Conservation (phyloP, 2,797 vertebrate species). For the Arrhamphus sclerolepis region DNA sequence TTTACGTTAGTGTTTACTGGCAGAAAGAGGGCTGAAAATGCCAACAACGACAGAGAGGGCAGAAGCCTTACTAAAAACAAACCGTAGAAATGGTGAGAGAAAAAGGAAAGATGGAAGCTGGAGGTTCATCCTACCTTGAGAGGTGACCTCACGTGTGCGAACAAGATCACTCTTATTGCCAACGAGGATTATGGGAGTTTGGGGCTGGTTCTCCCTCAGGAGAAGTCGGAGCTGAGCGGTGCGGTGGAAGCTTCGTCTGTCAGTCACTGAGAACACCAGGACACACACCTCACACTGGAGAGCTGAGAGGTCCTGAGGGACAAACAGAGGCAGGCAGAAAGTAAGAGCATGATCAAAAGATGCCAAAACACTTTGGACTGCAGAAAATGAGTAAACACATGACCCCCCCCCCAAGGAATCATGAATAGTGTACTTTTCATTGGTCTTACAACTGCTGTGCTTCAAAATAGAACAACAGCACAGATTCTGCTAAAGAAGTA, state of each 20-base stretch:
- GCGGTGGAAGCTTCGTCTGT: constrained; percentile 86
- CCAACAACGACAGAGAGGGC: constrained; percentile 13
- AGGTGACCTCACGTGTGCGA: constrained; percentile 84
- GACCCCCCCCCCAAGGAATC: background rate
- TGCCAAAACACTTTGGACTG: background rate
- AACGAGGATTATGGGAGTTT: constrained; percentile 88
- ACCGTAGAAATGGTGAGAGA: background rate
- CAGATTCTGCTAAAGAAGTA: constrained; percentile 9
- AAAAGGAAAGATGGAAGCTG: background rate
- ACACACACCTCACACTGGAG: constrained; percentile 87
- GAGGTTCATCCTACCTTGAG: constrained; percentile 76
- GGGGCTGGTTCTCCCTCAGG: constrained; percentile 83
- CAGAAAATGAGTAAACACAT: background rate
- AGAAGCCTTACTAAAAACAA: background rate
- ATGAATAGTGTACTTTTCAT: background rate
- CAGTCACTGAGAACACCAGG: constrained; percentile 88
- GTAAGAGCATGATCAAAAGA: background rate
- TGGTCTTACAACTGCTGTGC: background rate
- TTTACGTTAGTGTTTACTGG: constrained; percentile 48
- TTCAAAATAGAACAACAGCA: constrained; percentile 4
- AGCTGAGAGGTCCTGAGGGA: constrained; percentile 82
- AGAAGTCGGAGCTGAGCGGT: constrained; percentile 86
- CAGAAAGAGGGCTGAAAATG: constrained; percentile 29
- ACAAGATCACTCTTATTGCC: constrained; percentile 91
- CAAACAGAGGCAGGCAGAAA: background rate